Evolutionary conservation across 2,113 vertebrate genomes (phyloP), one percentile per base, ranked within the genome.

Genomic region (Xenopus laevis): DNA sequence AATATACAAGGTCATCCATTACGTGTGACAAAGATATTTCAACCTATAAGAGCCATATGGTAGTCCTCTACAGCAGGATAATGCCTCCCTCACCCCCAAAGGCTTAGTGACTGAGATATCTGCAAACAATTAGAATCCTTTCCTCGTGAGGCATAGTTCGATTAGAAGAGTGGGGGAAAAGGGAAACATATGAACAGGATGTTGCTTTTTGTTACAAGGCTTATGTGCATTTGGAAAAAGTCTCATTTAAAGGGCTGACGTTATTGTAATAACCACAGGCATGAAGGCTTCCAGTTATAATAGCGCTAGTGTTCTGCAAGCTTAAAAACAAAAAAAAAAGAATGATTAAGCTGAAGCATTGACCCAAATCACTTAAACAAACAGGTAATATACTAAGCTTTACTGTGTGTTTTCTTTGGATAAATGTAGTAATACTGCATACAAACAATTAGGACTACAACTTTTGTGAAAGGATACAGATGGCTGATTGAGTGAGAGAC

Each of bases 131-230:
- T 78, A 81, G 7, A 71, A 71, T 27, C 68, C 60, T 65, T 81
- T 75, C 81, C 77, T 83, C 81, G 81, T 60, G 76, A 78, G 72
- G 81, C 79, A 82, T 84, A 82, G 69, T 45, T 50, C 2, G 65
- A 66, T 66, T 21, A 66, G 78, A 82, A 84, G 33, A 40, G 82
- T 80, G 23, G 71, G 82, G 4, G 4, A 84, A 82, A 83, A 81
- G 87, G 84, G 82, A 91, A 90, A 90, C 85, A 87, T 79, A 91
- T 86, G 86, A 90, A 87, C 88, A 90, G 91, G 91, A 92, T 89
- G 87, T 86, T 80, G 75, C 44, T 53, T 10, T 77, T 71, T 45
- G 4, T 72, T 82, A 83, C 64, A 84, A 79, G 13, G 78, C 63
- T 71, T 53, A 59, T 20, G 44, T 70, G 21, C 55, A 52, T 75